Base-by-base conservation (phyloP, 2,797 vertebrate species). In the Scleropages formosus region DNA sequence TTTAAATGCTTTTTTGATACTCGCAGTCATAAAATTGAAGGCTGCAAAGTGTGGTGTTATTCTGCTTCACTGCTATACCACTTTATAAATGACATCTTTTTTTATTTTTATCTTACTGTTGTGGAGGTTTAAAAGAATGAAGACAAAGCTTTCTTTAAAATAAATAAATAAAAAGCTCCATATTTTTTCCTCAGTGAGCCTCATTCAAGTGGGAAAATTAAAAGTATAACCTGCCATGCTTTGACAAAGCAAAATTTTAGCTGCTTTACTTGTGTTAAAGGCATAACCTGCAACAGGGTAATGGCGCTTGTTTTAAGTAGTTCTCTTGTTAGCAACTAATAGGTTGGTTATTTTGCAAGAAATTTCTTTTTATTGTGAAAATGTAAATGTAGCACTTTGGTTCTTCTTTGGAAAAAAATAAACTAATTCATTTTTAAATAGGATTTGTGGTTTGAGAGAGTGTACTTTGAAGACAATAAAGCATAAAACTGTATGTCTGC, bases 211-310 rank as follows among this genome's bases (percentile, higher is more conserved):
- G 92, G 88, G 81, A 94, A 94, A 95, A 93, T 94, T 81, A 94
- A 94, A 95, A 93, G 94, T 94, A 93, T 87, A 93, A 90, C 91
- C 90, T 93, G 92, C 92, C 90, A 94, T 90, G 90, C 92, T 92
- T 92, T 94, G 92, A 90, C 89, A 89, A 83, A 89, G 81, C 92
- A 90, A 93, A 94, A 94, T n/a, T n/a, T n/a, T n/a, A n/a, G n/a
- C n/a, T n/a, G n/a, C n/a, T n/a, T n/a, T n/a, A n/a, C n/a, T n/a
- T n/a, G n/a, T n/a, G n/a, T n/a, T n/a, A n/a, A n/a, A n/a, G n/a
- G n/a, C n/a, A n/a, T n/a, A n/a, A n/a, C n/a, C n/a, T n/a, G n/a
- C n/a, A n/a, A n/a, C n/a, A n/a, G n/a, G n/a, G n/a, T n/a, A n/a
- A n/a, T n/a, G n/a, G n/a, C n/a, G n/a, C n/a, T n/a, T n/a, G n/a